Evolutionary conservation across 2,797 vertebrate species (phyloP), one percentile per base, ranked within the genome.

Genomic region (Picus viridis): DNA sequence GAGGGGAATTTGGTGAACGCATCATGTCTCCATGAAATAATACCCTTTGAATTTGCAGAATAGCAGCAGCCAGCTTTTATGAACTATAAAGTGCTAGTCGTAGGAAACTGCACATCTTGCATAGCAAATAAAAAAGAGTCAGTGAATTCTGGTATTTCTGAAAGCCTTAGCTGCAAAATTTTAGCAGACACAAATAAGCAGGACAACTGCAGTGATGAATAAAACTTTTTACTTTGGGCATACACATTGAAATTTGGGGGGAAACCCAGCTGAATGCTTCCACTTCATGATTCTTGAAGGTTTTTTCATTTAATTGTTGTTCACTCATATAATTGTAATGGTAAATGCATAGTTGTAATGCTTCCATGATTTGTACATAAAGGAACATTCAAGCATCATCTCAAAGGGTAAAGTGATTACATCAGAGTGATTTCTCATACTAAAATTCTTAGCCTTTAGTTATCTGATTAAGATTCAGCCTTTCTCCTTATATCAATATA

Each of bases 311-410:
- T 77, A 56, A 59, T 67, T 84, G 24, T 64, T 70, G 84, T 58
- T 70, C 36, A 36, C 12, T 80, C 65, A 57, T 32, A 72, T 56
- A 34, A 78, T 92, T 91, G 74, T 71, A 82, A 57, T 80, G 83
- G 7, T 77, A 83, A 92, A 62, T 92, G 58, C 72, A 29, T 39
- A 75, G 84, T 65, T 85, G 62, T 72, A 92, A 83, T 72, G 34
- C n/a, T 92, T 93, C 75, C 80, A 61, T 58, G 79, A 89, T 93
- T 87, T 85, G 75, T 83, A 85, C 92, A 75, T 85, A 92, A 94
- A 95, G 23, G 69, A 85, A 71, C 65, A 69, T 72, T 72, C 82
- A 72, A 85, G 79, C 70, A 85, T 83, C 84, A 68, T 87, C 86
- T 93, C 65, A 87, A 80, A 89, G 62, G 79, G 79, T 63, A 89